These are phyloP conservation scores for Crotophaga sulcirostris DNA, from an alignment of 2,113 vertebrate species.

Conservation along the genomic window DNA sequence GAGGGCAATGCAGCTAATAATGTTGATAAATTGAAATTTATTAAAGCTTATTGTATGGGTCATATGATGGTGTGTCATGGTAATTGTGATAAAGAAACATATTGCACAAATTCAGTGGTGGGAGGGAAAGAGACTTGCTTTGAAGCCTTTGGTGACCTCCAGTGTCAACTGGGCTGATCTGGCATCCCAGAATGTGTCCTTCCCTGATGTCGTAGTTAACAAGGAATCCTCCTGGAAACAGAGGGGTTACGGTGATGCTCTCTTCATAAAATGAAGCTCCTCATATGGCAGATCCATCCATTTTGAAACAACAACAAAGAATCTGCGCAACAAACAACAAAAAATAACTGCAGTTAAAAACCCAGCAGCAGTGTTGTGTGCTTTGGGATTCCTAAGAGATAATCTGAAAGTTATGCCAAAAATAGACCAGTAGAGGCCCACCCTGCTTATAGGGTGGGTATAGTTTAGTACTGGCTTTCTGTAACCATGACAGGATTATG, in stretches of 20 bases:
- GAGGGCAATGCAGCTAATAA: background rate
- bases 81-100: background rate
- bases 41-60: background rate
- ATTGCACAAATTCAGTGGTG: background rate
- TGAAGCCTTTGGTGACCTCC: background rate
- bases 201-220: background rate
- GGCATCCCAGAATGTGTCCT: background rate
- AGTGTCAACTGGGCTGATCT: background rate
- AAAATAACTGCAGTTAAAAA: background rate
- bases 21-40: background rate
- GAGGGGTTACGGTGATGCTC: rapidly evolving
- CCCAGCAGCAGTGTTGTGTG: background rate
- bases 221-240: background rate
- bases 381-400: background rate
- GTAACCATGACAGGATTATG: background rate
- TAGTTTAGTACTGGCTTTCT: background rate
- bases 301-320: background rate
- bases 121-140: background rate
- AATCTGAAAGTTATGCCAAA: background rate
- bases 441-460: background rate
- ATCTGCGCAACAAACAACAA: background rate
- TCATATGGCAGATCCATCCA: background rate
- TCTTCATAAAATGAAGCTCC: background rate
- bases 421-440: background rate
- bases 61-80: background rate